phyloP scores from a whole-genome alignment of 2,797 vertebrate genomes.

The Acrocephalus scirpaceus region DNA sequence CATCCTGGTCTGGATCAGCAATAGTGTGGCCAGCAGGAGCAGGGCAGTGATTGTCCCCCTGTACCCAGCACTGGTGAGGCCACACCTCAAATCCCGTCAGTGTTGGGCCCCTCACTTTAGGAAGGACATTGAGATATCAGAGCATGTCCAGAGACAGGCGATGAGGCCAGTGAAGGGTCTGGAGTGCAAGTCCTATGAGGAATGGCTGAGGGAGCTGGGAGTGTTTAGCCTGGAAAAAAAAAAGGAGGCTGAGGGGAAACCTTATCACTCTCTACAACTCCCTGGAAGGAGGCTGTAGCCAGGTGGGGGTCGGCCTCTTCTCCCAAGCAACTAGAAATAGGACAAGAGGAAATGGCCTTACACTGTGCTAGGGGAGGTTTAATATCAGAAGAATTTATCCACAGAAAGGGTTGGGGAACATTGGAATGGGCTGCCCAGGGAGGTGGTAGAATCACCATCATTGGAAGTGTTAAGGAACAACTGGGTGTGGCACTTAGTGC shows the following conservation, averaged over 20 bases:
- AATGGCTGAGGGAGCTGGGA: neutral
- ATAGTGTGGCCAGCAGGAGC: neutral
- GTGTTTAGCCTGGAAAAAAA: neutral
- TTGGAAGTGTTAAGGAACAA: neutral
- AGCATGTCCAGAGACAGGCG: neutral
- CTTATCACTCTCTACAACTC: neutral
- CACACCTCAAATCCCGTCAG: neutral
- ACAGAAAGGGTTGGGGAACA: neutral
- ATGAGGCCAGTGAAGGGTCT: neutral
- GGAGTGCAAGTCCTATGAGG: rapidly evolving
- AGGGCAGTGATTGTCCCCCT: neutral
- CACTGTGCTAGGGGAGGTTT: neutral
- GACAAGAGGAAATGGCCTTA: neutral
- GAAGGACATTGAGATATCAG: neutral
- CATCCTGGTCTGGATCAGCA: neutral
- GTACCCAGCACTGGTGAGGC: neutral
- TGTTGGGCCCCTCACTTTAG: neutral
- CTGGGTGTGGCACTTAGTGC: neutral
- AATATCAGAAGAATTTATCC: neutral
- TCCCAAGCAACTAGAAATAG: neutral
- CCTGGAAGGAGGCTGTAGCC: neutral
- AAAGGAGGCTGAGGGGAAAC: neutral
- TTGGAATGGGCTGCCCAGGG: neutral
- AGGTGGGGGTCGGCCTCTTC: neutral
- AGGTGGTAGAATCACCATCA: neutral